These are phyloP conservation scores for Oreocharis arfaki DNA, from an alignment of 2,113 vertebrate genomes.

Conservation along the genomic window DNA sequence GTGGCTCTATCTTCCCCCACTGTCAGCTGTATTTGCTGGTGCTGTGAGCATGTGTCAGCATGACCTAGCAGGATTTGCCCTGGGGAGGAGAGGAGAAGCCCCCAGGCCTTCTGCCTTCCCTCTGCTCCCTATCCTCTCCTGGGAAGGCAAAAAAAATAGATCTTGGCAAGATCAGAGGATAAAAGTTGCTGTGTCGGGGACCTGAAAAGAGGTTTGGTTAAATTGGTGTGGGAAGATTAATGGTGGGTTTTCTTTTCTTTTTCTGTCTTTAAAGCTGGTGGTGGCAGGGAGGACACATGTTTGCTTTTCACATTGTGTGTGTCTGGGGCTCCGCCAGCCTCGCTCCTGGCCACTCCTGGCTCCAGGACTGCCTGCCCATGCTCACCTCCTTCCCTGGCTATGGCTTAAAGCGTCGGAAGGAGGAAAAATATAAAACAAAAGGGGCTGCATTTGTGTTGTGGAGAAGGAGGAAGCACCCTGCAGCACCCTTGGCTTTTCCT, in stretches of 20 bases:
- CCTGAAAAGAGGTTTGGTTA: neutral
- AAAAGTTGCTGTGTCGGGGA: neutral
- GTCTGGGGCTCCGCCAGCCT: neutral
- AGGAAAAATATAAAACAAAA: neutral
- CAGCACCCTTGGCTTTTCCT: neutral
- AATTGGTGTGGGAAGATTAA: slow-evolving; percentile 3
- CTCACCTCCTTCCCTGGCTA: neutral
- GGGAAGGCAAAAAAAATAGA: neutral
- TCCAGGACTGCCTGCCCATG: neutral
- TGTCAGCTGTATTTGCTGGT: neutral
- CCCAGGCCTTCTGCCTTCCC: neutral
- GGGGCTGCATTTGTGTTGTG: neutral
- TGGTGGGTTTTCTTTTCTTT: neutral
- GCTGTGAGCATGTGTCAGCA: neutral
- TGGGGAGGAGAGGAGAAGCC: neutral
- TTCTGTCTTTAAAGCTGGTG: neutral
- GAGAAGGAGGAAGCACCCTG: neutral
- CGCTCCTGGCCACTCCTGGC: neutral
- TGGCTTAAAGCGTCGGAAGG: neutral
- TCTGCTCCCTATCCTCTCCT: neutral
- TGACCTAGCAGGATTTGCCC: neutral
- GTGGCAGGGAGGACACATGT: neutral
- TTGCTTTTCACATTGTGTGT: neutral
- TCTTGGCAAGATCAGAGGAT: neutral
- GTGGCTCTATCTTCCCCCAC: neutral